These are phyloP conservation scores for Acipenser oxyrinchus DNA, from an alignment of 2,797 vertebrate genomes.

Conservation along the genomic window DNA sequence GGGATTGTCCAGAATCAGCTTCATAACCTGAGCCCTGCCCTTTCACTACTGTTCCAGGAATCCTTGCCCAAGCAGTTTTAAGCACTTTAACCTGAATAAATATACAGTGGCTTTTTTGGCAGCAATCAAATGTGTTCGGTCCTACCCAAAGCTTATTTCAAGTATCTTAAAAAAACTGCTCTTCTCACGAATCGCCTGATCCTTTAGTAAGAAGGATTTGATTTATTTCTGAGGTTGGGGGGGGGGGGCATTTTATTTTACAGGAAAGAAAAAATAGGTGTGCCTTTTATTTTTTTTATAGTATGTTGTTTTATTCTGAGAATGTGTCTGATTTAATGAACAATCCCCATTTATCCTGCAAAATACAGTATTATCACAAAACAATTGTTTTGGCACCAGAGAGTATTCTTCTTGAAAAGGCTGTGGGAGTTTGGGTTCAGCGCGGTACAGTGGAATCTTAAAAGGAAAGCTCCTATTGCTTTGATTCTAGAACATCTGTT, in stretches of 20 bases:
- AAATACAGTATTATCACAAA: too few relatives aligned
- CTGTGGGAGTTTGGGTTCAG: too few relatives aligned
- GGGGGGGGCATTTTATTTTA: too few relatives aligned
- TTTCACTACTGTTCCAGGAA: conserved; percentile 5
- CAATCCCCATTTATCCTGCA: too few relatives aligned
- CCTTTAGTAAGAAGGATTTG: neutral
- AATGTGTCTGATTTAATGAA: too few relatives aligned
- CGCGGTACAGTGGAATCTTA: conserved; percentile 6
- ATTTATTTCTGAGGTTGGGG: neutral
- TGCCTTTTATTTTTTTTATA: too few relatives aligned
- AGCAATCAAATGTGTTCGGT: neutral
- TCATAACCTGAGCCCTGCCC: neutral
- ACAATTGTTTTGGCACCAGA: too few relatives aligned
- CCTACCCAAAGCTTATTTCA: conserved; percentile 7
- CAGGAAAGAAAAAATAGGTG: too few relatives aligned
- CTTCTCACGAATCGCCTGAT: neutral
- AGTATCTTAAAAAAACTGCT: neutral
- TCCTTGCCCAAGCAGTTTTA: neutral
- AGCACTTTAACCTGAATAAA: conserved; percentile 8
- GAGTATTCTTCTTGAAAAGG: too few relatives aligned
- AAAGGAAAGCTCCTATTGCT: conserved; percentile 18
- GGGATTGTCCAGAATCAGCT: conserved; percentile 2
- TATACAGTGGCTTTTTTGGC: conserved; percentile 6
- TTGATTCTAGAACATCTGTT: conserved; percentile 28
- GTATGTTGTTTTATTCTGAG: too few relatives aligned